These are phyloP conservation scores for Myotis myotis DNA, from an alignment of 2,797 vertebrate species.

Conservation along the genomic window DNA sequence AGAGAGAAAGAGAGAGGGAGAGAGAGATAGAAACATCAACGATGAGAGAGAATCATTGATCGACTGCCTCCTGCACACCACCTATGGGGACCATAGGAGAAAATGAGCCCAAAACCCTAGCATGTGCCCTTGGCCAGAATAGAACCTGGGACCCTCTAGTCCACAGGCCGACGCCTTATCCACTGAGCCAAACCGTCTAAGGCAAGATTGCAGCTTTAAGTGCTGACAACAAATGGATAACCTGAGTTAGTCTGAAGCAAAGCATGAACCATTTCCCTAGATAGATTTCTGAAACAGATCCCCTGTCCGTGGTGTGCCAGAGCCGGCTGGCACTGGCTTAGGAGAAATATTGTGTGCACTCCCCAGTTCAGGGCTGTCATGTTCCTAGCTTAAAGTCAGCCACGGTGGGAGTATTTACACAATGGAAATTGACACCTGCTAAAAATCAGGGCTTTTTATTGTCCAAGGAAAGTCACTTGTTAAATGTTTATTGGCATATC, in stretches of 20 bases:
- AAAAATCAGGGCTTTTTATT: neutral
- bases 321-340: neutral
- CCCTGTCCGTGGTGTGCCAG: neutral
- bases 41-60: too few species aligned
- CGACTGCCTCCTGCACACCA: too few species aligned
- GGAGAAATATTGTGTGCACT: neutral
- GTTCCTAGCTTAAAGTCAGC: neutral
- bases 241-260: neutral
- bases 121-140: too few species aligned
- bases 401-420: neutral
- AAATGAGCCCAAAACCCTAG: too few species aligned
- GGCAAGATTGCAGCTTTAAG: neutral
- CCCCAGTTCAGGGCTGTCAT: neutral
- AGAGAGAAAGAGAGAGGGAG: too few species aligned
- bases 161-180: too few species aligned
- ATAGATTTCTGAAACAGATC: neutral
- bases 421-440: neutral
- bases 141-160: too few species aligned
- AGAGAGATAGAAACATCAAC: too few species aligned
- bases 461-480: neutral
- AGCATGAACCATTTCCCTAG: neutral
- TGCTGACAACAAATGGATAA: neutral
- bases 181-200: too few species aligned
- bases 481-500: neutral
- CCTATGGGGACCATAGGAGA: too few species aligned